These are phyloP conservation scores for Tethya wilhelma DNA, from an alignment of 37 sponge, comb jelly and placozoan species.

Conservation along the genomic window DNA sequence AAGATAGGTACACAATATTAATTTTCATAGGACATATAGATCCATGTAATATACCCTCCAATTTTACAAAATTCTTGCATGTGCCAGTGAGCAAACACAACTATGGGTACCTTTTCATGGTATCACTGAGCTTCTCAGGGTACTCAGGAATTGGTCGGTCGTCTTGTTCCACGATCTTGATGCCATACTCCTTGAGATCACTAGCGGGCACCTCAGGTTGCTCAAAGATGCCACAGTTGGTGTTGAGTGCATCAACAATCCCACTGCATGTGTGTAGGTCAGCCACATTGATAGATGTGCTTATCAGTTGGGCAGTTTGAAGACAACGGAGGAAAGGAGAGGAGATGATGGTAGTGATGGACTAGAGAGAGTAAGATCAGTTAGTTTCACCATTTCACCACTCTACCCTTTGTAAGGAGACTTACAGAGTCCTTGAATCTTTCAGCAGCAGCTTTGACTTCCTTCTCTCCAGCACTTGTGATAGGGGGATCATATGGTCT, in stretches of 20 bases:
- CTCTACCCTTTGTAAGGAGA: neutral
- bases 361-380: too few species aligned
- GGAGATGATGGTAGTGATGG: slow-evolving; percentile 17
- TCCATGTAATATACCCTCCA: neutral
- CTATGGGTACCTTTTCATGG: slow-evolving; percentile 24
- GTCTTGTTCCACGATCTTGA: slow-evolving; percentile 8
- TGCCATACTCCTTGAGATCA: neutral
- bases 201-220: slow-evolving; percentile 46
- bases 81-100: neutral
- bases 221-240: slow-evolving; percentile 8
- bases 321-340: slow-evolving; percentile 62
- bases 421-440: slow-evolving; percentile 27
- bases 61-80: neutral
- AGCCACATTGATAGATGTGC: slow-evolving; percentile 1
- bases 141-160: slow-evolving; percentile 29
- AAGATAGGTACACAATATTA: neutral
- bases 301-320: slow-evolving; percentile 56
- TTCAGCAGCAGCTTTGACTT: slow-evolving; percentile 11
- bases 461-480: slow-evolving; percentile 25
- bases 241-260: slow-evolving; percentile 36
- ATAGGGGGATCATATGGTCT: slow-evolving; percentile 67
- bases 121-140: slow-evolving; percentile 36
- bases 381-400: neutral
- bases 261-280: slow-evolving; percentile 47
- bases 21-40: neutral